phyloP scores from a whole-genome alignment of 2,888 invertebrate genomes.

The Megastigmus dorsalis region DNA sequence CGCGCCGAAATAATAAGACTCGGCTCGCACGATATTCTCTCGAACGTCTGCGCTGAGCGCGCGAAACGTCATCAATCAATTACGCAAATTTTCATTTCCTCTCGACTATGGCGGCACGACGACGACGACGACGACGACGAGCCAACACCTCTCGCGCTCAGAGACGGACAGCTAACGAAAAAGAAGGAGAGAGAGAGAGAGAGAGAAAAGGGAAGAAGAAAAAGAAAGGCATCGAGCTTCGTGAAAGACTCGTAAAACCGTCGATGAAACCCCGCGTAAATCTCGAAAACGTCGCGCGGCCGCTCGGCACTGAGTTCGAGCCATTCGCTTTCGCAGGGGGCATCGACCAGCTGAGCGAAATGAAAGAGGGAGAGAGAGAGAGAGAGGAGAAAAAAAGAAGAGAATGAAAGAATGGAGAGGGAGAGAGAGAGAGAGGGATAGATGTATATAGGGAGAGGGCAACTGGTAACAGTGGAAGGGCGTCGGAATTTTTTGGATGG shows the following conservation, averaged over 20 bases:
- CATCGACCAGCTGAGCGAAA: slow-evolving; percentile 52
- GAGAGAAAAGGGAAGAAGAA: slow-evolving; percentile 18
- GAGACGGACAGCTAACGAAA: slow-evolving; percentile 7
- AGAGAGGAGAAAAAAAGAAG: slow-evolving; percentile 10
- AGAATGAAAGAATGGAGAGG: slow-evolving; percentile 22
- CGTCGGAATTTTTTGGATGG: slow-evolving; percentile 30
- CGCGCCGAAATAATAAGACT: slow-evolving; percentile 15
- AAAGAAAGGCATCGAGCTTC: neutral
- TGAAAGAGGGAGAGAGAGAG: slow-evolving; percentile 25
- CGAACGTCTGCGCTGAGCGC: neutral
- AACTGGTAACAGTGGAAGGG: slow-evolving; percentile 38
- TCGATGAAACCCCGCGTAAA: slow-evolving; percentile 55
- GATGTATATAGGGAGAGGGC: neutral
- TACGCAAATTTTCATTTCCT: slow-evolving; percentile 54
- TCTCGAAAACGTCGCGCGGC: slow-evolving; percentile 53
- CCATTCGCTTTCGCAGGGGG: slow-evolving; percentile 47
- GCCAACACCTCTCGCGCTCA: neutral
- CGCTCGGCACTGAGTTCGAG: slow-evolving; percentile 19
- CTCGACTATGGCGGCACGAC: neutral
- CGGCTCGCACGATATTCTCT: neutral
- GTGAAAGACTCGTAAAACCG: slow-evolving; percentile 52
- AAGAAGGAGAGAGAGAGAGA: neutral
- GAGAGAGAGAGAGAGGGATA: neutral
- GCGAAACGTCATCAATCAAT: slow-evolving; percentile 49
- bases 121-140: neutral